A percentile compares a stretch with the other conserved stretches of the same genome.
Conservation (phyloP, 2,888 invertebrate genomes). For the Piscicola geometra region DNA sequence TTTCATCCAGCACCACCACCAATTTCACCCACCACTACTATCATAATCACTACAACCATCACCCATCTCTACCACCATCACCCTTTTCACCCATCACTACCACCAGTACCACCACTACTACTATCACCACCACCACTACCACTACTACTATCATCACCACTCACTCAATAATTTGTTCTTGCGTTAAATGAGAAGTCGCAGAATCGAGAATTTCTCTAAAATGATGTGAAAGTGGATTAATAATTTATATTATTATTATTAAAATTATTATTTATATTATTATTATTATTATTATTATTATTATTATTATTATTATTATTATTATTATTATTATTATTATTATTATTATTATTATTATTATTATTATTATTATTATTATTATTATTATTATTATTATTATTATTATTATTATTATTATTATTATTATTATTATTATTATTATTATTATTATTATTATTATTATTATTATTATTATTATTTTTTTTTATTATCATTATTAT, state of each 20-base stretch:
- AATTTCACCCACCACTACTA: no score
- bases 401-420: conserved; percentile 17
- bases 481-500: neutral
- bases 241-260: neutral
- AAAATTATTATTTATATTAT: neutral
- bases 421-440: conserved; percentile 17
- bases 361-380: neutral
- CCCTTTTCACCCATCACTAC: no score
- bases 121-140: no score
- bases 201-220: no score
- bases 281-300: neutral
- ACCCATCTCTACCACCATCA: no score
- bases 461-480: neutral
- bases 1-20: no score
- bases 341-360: neutral
- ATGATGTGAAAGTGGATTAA: neutral
- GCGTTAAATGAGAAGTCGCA: no score
- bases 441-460: conserved; percentile 8
- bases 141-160: no score
- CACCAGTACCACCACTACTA: no score
- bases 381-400: conserved; percentile 17
- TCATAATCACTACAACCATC: no score
- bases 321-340: conserved; percentile 2
- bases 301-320: neutral
- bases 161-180: no score